Evolutionary conservation across 2,113 vertebrate species (phyloP), one percentile per base, ranked within the genome.

Genomic region (Notiomystis cincta): DNA sequence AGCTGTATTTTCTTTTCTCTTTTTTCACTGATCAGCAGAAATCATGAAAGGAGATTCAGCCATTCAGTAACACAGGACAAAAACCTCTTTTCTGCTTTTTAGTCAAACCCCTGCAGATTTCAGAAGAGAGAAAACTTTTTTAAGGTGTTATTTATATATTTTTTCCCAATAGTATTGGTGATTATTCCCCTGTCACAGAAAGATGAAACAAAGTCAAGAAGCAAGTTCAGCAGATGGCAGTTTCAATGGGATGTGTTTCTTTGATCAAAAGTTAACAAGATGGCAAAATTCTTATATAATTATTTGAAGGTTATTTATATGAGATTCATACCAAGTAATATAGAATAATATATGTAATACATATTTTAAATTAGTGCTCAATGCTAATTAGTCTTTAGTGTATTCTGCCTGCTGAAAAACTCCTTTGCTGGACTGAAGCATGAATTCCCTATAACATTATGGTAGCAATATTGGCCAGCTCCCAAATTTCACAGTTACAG

Each of bases 121-220:
- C 35, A 9, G 62, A 53, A 60, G 48, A 80, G 51, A 70, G 40
- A 72, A 67, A 67, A 51, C 22, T 79, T 54, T 58, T 15, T 70
- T 58, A 76, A 82, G 62, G 61, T 69, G 57, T 45, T 90, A 65
- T 50, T 82, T 71, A 28, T 71, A 3, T 83, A 10, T 60, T 15
- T 50, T 94, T 82, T 25, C 58, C 66, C 35, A 2, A 1, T 84
- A 50, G 48, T 90, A n/a, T 86, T 86, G 66, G 60, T 81, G 77
- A 48, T 91, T 96, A 90, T 91, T 84, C 60, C 79, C 44, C 15
- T 25, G 44, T 80, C 54, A 37, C 54, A 65, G 45, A 82, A 90
- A 91, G 89, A 85, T 82, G 48, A 91, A 92, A 72, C 11, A n/a
- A 90, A 92, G 21, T 79, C 66, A 79, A 76, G 56, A 93, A 90